Percentiles rank a stretch among this genome's conserved stretches.
phyloP scores from a whole-genome alignment of 2,888 invertebrate species.

The Cyrtodaria siliqua region DNA sequence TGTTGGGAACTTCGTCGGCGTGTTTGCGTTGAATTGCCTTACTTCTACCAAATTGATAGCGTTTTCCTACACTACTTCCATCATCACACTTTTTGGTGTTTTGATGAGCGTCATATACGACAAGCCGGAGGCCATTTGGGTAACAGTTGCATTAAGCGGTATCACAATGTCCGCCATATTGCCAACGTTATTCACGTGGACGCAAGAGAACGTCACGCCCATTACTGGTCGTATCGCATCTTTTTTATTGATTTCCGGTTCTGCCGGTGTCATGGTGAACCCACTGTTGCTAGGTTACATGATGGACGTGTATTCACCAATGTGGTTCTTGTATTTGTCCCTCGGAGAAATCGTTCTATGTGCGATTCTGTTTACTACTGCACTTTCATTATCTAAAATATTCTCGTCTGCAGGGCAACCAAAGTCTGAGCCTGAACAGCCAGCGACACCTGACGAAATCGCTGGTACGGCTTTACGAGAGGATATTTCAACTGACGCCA shows the following conservation, averaged over 20 bases:
- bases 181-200: slow-evolving; percentile 68
- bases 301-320: slow-evolving; percentile 61
- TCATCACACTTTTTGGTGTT: slow-evolving; percentile 59
- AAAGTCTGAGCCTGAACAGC: no score
- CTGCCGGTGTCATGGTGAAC: slow-evolving; percentile 61
- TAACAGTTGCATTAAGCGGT: slow-evolving; percentile 57
- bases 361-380: no score
- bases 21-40: slow-evolving; percentile 76
- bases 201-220: slow-evolving; percentile 61
- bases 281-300: slow-evolving; percentile 65
- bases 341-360: slow-evolving; percentile 5
- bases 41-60: slow-evolving; percentile 83
- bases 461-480: no score
- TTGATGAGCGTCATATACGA: slow-evolving; percentile 45
- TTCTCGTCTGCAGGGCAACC: no score
- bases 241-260: slow-evolving; percentile 60
- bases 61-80: slow-evolving; percentile 62
- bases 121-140: slow-evolving; percentile 55
- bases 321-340: slow-evolving; percentile 65
- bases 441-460: no score
- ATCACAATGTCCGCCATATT: slow-evolving; percentile 67
- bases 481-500: no score
- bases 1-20: slow-evolving; percentile 51
- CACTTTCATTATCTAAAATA: no score
- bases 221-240: slow-evolving; percentile 65